A percentile compares a stretch with the other conserved stretches of the same genome.
Conservation (phyloP, 2,113 vertebrate species). For the Elephas maximus region DNA sequence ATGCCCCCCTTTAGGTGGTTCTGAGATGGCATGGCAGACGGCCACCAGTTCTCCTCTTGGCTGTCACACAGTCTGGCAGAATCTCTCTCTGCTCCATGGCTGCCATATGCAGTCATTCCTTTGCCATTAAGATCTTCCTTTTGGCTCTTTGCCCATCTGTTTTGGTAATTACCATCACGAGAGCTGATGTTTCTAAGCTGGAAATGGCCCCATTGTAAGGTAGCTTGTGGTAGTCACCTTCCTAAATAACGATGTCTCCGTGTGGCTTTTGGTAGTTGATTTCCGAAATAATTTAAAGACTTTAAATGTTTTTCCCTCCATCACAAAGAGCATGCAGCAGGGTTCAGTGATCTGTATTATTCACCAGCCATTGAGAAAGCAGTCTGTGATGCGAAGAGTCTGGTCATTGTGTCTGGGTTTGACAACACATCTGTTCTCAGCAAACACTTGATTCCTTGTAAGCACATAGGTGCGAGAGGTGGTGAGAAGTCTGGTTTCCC, state of each 20-base stretch:
- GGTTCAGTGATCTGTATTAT: not conserved
- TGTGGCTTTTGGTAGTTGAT: not conserved
- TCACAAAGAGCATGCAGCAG: accelerated
- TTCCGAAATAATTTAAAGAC: not conserved
- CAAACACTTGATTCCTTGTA: not conserved
- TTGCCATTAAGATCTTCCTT: slow-evolving; percentile 77
- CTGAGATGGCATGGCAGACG: slow-evolving; percentile 72
- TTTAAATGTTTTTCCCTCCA: not conserved
- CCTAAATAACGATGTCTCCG: not conserved
- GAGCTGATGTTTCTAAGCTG: slow-evolving; percentile 82
- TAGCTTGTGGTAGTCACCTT: slow-evolving; percentile 44
- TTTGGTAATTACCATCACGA: slow-evolving; percentile 85
- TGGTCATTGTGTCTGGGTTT: not conserved
- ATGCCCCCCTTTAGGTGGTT: slow-evolving; percentile 71
- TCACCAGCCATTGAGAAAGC: not conserved
- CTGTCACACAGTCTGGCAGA: slow-evolving; percentile 85
- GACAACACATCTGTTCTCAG: not conserved
- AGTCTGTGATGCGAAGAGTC: not conserved
- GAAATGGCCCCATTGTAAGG: slow-evolving; percentile 71
- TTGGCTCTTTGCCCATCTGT: slow-evolving; percentile 86
- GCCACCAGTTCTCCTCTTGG: slow-evolving; percentile 83
- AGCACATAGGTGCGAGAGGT: no score
- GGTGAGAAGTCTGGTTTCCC: not conserved
- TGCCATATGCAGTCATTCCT: slow-evolving; percentile 79
- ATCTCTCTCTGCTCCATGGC: slow-evolving; percentile 83